Evolutionary conservation across 2,888 invertebrate genomes (phyloP), one percentile per base, ranked within the genome.

Genomic region (Dioctria linearis): DNA sequence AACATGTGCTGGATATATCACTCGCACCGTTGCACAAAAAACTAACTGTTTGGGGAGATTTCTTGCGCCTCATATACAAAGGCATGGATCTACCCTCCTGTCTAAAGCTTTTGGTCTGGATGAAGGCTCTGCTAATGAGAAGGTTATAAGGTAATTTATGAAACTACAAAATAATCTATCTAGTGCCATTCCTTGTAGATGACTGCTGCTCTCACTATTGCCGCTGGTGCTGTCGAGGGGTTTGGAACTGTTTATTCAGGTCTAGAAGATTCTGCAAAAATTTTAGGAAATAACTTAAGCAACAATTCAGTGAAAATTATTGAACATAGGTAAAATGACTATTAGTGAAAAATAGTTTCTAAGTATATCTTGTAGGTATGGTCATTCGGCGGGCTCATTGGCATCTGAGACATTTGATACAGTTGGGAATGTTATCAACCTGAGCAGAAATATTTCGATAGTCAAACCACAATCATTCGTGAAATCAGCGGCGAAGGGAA

Each of bases 291-390:
- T 51, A 92, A 89, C 85, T 86, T 95, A 40, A 92, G 94, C 73
- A 90, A 93, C 83, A 94, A 95, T 87, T 95, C 95, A 0, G 94
- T 95, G 0, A 91, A 92, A 85, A 91, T 95, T 79, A 94, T 95
- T 59, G 90, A 93, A 84, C 92, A 95, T 86, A 94, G 92, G 94
- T 95, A 43, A 49, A 54, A 69, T 39, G 49, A 42, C 3, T 67
- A 75, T 13, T 65, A 25, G 25, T 65, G 73, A 71, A 43, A 63
- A 43, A 78, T 46, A 43, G 37, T 63, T 65, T 46, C 51, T 5
- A 54, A 25, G 0, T 46, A 8, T 49, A 82, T 83, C 76, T 85
- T 86, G 25, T 84, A 94, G 94, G 85, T 95, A 95, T 88, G 95
- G 95, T 0, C 87, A 89, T 9, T 91, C 93, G 13, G 94, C 93